These are phyloP conservation scores for Takifugu rubripes DNA, from an alignment of 2,797 vertebrate genomes.

Conservation along the genomic window DNA sequence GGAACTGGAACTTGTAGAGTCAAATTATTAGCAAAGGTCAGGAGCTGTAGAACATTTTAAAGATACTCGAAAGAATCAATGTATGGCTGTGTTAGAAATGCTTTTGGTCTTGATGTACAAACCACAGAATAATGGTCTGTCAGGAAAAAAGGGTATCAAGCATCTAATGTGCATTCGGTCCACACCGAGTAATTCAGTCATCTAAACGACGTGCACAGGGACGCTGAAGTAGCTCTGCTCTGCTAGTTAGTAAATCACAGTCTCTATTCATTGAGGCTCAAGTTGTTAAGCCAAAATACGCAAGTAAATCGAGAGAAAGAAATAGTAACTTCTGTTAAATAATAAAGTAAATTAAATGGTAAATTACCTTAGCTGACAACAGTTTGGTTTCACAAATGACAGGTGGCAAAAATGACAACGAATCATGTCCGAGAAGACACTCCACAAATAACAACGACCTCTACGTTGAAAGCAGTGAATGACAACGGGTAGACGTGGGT, in stretches of 20 bases:
- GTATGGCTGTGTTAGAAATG: slow-evolving; percentile 75
- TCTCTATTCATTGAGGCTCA: not conserved
- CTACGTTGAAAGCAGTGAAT: slow-evolving; percentile 8
- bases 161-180: not conserved
- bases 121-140: slow-evolving; percentile 2
- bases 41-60: slow-evolving; percentile 79
- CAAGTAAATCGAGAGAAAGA: not conserved
- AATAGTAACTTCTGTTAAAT: not conserved
- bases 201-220: not conserved
- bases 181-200: no score
- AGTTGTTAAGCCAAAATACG: slow-evolving; percentile 8
- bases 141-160: no score
- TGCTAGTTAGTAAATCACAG: not conserved
- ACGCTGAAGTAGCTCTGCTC: not conserved
- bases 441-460: slow-evolving; percentile 19
- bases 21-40: slow-evolving; percentile 98
- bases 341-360: no score
- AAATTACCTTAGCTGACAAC: not conserved
- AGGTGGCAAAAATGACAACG: slow-evolving; percentile 3
- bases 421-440: slow-evolving; percentile 19
- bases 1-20: slow-evolving; percentile 77
- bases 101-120: slow-evolving; percentile 11
- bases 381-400: no score
- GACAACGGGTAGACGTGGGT: no score
- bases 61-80: slow-evolving; percentile 76